A percentile compares a stretch with the other conserved stretches of the same genome.
Conservation (phyloP, 2,888 invertebrate species). For the Acanthosepion esculentum region DNA sequence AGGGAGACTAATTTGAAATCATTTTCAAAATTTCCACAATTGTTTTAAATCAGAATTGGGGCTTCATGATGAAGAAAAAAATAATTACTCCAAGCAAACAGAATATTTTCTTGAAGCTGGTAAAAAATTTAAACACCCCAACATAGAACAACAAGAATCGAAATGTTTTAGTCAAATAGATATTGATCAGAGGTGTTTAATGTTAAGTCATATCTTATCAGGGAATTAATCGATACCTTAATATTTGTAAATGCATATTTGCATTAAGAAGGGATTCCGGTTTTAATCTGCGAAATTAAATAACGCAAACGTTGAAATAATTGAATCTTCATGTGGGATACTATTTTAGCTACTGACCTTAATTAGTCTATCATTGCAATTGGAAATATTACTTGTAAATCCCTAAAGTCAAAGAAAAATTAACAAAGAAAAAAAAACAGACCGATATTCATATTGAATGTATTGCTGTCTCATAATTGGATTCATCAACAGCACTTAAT, state of each 20-base stretch:
- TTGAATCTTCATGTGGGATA: not conserved
- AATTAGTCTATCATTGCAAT: not conserved
- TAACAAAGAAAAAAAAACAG: not conserved
- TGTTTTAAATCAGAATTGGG: too few species aligned
- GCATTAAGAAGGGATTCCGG: not conserved
- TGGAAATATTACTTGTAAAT: not conserved
- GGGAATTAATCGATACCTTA: not conserved
- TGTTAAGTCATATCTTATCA: not conserved
- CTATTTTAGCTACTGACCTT: not conserved
- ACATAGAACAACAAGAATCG: too few species aligned
- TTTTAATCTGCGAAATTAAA: not conserved
- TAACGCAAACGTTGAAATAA: not conserved
- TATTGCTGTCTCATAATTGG: not conserved
- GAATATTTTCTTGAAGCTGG: not conserved
- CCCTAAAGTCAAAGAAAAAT: not conserved
- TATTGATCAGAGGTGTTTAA: too few species aligned
- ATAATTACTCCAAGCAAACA: not conserved
- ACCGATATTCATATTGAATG: not conserved
- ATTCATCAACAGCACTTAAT: not conserved
- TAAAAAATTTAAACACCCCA: not conserved
- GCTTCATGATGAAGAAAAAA: not conserved
- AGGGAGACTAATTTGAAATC: too few species aligned
- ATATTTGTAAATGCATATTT: not conserved
- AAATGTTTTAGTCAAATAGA: too few species aligned
- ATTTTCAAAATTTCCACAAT: too few species aligned